phyloP scores from a whole-genome alignment of 2,113 vertebrate genomes.

The Saimiri boliviensis region DNA sequence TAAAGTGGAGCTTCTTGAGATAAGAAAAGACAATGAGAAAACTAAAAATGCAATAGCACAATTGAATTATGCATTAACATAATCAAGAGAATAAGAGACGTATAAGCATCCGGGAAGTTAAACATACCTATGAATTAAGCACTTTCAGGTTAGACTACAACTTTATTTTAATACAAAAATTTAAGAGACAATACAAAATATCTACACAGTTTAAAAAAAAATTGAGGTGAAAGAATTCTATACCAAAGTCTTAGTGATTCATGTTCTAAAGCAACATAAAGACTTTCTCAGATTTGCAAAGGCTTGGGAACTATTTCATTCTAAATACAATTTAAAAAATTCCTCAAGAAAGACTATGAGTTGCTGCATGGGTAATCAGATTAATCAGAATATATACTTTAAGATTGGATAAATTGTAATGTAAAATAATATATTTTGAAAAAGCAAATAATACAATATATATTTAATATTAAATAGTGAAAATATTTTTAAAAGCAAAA shows the following conservation, averaged over 20 bases:
- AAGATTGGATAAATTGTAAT: neutral
- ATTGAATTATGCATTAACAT: neutral
- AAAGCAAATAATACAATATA: neutral
- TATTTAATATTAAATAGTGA: neutral
- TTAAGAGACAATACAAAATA: neutral
- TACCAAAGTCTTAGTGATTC: neutral
- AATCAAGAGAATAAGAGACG: neutral
- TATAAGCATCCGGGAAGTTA: neutral
- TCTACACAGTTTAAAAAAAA: neutral
- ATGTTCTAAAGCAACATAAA: neutral
- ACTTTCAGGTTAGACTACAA: neutral
- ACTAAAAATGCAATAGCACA: neutral
- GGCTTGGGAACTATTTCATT: neutral
- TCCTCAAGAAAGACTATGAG: neutral
- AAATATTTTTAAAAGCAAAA: neutral
- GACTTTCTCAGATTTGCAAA: neutral
- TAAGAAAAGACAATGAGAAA: neutral
- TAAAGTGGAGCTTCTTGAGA: neutral
- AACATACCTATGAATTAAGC: neutral
- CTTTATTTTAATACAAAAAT: neutral
- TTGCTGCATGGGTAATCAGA: neutral
- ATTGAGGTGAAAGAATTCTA: neutral
- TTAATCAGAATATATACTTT: neutral
- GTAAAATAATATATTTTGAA: neutral
- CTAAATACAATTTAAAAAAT: neutral